These are phyloP conservation scores for Ifrita kowaldi DNA, from an alignment of 2,113 vertebrate genomes.

Conservation along the genomic window DNA sequence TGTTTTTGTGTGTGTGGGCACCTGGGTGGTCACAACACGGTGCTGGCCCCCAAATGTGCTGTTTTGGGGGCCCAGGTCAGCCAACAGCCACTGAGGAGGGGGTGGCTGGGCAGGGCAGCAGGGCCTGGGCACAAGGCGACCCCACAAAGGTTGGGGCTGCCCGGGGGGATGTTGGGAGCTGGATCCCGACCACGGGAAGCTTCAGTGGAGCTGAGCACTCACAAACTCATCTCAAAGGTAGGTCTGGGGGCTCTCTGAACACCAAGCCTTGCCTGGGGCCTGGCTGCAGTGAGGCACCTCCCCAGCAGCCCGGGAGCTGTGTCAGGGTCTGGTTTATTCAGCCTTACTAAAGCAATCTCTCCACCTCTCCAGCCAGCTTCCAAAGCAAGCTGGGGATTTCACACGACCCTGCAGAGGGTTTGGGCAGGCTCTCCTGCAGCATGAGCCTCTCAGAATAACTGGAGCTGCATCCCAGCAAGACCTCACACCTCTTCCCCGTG, in stretches of 20 bases:
- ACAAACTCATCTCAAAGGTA: neutral
- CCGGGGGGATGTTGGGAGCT: rapidly evolving
- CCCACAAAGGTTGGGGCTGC: neutral
- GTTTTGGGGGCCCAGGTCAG: neutral
- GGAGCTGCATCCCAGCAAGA: neutral
- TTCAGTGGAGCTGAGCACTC: neutral
- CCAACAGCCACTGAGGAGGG: neutral
- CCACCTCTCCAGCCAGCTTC: neutral
- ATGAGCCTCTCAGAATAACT: neutral
- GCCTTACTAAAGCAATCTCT: neutral
- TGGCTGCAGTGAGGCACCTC: neutral
- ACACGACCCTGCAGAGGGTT: neutral
- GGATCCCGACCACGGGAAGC: neutral
- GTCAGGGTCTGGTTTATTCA: neutral
- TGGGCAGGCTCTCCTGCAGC: neutral
- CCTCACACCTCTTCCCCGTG: neutral
- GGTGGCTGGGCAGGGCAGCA: neutral
- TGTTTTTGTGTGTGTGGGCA: neutral
- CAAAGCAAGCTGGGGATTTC: neutral
- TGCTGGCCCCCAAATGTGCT: neutral
- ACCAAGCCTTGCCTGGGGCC: neutral
- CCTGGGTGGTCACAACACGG: rapidly evolving
- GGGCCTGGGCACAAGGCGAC: neutral
- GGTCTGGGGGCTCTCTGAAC: neutral
- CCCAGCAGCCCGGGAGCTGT: neutral